A percentile compares a stretch with the other conserved stretches of the same genome.
phyloP scores from a whole-genome alignment of 2,888 invertebrate species.

The Cantharis nigra region DNA sequence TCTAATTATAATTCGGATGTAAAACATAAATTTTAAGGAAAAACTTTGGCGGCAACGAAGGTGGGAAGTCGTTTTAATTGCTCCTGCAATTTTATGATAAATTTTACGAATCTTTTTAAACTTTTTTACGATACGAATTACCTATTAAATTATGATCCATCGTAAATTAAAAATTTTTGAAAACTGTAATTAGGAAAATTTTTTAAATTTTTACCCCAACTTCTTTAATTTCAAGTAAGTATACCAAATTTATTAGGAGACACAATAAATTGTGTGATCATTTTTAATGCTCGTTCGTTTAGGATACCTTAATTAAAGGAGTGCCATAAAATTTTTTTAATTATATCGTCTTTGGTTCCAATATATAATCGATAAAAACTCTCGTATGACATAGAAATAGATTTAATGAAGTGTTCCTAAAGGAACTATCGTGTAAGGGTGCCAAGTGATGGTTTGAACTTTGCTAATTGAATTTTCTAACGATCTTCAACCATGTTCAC shows the following conservation, averaged over 20 bases:
- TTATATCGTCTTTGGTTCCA: conserved; percentile 21
- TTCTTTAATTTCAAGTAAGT: neutral
- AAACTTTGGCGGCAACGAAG: neutral
- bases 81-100: neutral
- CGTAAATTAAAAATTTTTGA: neutral
- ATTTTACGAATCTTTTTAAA: neutral
- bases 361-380: conserved; percentile 25
- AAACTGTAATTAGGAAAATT: neutral
- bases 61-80: conserved; percentile 1
- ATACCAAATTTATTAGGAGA: neutral
- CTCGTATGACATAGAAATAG: conserved; percentile 19
- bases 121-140: neutral
- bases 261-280: neutral
- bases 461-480: neutral
- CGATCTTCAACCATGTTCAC: conserved; percentile 19
- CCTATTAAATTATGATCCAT: neutral
- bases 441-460: conserved; percentile 20
- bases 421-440: neutral
- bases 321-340: conserved; percentile 27
- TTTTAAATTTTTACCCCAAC: neutral
- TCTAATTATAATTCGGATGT: neutral
- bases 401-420: conserved; percentile 22
- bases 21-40: neutral
- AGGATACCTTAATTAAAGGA: conserved; percentile 25
- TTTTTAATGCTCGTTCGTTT: conserved; percentile 5